phyloP scores from a whole-genome alignment of 2,113 vertebrate species.

The Brachypteracias leptosomus region DNA sequence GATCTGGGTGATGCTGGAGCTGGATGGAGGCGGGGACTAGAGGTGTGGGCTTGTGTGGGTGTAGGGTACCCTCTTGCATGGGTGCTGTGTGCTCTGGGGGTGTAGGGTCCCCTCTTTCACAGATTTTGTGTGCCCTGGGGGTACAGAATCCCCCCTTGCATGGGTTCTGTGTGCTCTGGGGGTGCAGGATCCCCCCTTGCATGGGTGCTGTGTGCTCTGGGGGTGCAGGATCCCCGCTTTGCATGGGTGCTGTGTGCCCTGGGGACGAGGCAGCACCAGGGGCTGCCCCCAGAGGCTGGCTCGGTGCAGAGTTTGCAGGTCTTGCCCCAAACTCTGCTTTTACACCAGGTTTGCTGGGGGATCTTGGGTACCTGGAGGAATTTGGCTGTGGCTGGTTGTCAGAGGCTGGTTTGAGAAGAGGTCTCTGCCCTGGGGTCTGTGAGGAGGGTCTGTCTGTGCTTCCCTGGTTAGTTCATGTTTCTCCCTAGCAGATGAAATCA shows the following conservation, averaged over 20 bases:
- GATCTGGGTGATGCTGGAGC: neutral
- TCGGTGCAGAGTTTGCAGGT: neutral
- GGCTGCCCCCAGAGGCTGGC: neutral
- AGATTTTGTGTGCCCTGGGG: neutral
- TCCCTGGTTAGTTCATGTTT: rapidly evolving
- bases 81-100: neutral
- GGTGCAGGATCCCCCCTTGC: neutral
- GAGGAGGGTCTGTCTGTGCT: neutral
- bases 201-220: neutral
- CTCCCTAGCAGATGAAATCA: neutral
- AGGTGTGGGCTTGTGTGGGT: neutral
- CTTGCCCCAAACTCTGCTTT: neutral
- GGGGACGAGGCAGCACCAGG: neutral
- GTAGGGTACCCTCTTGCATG: neutral
- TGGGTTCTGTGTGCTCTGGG: rapidly evolving
- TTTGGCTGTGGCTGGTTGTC: neutral
- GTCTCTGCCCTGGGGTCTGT: rapidly evolving
- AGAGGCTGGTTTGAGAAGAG: neutral
- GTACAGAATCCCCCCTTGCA: neutral
- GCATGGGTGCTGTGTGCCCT: no score
- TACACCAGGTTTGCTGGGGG: neutral
- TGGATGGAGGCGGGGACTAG: rapidly evolving
- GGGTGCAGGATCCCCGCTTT: no score
- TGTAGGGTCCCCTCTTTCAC: no score
- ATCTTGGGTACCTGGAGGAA: neutral